These are phyloP conservation scores for Centropus unirufus DNA, from an alignment of 2,113 vertebrate genomes.

Conservation along the genomic window DNA sequence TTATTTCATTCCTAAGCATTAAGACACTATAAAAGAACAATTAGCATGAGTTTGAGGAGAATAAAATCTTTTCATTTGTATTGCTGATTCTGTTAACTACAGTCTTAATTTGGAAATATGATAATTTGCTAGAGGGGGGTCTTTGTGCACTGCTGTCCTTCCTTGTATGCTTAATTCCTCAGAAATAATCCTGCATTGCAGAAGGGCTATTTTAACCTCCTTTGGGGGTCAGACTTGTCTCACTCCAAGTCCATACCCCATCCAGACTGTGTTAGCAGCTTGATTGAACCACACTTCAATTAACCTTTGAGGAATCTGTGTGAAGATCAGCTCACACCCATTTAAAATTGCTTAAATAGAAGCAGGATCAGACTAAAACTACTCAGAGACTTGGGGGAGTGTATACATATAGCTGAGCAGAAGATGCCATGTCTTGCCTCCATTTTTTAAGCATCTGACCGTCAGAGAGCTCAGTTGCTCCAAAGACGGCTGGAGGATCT, in stretches of 20 bases:
- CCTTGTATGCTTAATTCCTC: background rate
- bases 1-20: background rate
- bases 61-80: background rate
- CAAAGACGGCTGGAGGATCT: background rate
- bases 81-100: slow-evolving; percentile 13
- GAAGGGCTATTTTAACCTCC: background rate
- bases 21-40: background rate
- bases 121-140: background rate
- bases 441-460: background rate
- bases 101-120: background rate
- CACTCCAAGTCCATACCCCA: background rate
- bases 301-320: background rate
- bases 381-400: background rate
- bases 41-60: background rate
- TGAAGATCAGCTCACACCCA: background rate
- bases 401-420: background rate
- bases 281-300: background rate
- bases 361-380: rapidly evolving
- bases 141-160: background rate
- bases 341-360: background rate
- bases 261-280: background rate
- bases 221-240: no score
- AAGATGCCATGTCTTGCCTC: background rate
- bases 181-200: background rate
- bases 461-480: background rate